A percentile compares a stretch with the other conserved stretches of the same genome.
Conservation (phyloP, 2,797 vertebrate genomes). For the Hoplostethus mediterraneus region DNA sequence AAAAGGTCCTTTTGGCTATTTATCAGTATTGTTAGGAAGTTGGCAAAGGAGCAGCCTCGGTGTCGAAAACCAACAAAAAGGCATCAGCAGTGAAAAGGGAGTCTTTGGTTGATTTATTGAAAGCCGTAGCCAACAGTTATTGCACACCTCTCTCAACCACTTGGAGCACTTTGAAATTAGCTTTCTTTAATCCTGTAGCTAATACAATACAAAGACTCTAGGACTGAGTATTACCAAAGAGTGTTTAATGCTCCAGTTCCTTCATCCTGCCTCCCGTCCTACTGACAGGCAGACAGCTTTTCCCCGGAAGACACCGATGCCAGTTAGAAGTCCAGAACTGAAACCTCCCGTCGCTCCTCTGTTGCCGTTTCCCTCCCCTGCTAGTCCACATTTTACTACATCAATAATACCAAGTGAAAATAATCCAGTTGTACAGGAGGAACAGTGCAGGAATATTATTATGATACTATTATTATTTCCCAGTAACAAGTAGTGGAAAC, state of each 20-base stretch:
- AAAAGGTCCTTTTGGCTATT: constrained; percentile 28
- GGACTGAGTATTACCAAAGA: constrained; percentile 43
- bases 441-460: constrained; percentile 16
- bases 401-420: constrained; percentile 26
- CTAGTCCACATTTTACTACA: constrained; percentile 25
- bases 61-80: constrained; percentile 5
- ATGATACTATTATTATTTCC: background rate
- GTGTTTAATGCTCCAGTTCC: constrained; percentile 34
- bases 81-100: background rate
- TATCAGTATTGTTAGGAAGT: constrained; percentile 27
- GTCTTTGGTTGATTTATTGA: background rate
- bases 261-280: constrained; percentile 8
- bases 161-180: constrained; percentile 46
- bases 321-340: constrained; percentile 32
- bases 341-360: constrained; percentile 16
- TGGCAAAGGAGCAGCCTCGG: constrained; percentile 9
- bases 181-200: constrained; percentile 59
- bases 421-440: constrained; percentile 13
- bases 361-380: constrained; percentile 26
- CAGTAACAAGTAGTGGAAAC: no score
- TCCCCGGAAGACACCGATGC: constrained; percentile 12
- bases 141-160: constrained; percentile 32
- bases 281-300: constrained; percentile 39
- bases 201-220: constrained; percentile 42
- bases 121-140: constrained; percentile 1